phyloP scores from a whole-genome alignment of 2,888 invertebrate species.

The Amiota mariae region DNA sequence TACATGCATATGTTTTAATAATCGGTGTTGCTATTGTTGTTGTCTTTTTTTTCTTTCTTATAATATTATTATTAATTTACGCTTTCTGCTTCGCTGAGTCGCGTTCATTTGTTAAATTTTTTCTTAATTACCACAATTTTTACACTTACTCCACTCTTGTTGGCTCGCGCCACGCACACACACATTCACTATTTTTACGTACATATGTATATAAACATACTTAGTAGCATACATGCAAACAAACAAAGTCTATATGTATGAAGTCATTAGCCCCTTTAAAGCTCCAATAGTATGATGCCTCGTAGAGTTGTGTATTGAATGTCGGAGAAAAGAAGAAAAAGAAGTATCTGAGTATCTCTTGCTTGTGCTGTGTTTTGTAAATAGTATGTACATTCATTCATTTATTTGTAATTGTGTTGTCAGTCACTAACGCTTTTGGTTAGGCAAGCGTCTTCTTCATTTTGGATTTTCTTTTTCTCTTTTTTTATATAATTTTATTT shows the following conservation, averaged over 20 bases:
- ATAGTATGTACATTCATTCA: neutral
- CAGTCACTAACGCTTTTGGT: neutral
- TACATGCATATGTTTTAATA: no score
- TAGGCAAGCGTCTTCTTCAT: constrained; percentile 18
- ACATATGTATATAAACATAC: no score
- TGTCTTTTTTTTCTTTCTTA: neutral
- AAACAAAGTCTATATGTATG: constrained; percentile 16
- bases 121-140: constrained; percentile 52
- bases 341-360: neutral
- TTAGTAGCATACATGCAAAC: no score
- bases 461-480: constrained; percentile 20
- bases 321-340: neutral
- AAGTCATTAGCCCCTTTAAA: constrained; percentile 50
- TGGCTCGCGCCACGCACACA: constrained; percentile 40
- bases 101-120: neutral
- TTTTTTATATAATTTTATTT: constrained; percentile 50
- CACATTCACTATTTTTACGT: no score
- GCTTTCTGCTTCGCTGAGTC: constrained; percentile 60
- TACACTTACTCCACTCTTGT: constrained; percentile 26
- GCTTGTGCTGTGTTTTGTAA: neutral
- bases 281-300: no score
- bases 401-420: neutral
- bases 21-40: neutral
- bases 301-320: neutral
- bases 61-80: constrained; percentile 53